Percentiles rank a stretch among this genome's conserved stretches.
phyloP scores from a whole-genome alignment of 2,888 invertebrate species.

The Silvanus unidentatus region DNA sequence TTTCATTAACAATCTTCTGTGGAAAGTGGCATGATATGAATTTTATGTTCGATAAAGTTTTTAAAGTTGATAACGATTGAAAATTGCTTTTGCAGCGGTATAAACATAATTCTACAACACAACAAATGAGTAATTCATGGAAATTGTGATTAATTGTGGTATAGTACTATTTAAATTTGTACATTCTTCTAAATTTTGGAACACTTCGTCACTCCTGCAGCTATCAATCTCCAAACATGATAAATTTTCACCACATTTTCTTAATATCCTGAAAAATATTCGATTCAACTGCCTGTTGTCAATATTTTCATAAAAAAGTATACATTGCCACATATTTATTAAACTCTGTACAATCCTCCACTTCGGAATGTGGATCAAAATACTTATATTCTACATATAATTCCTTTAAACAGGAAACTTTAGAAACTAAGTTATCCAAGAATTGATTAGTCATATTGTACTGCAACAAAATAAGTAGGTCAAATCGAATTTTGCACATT shows the following conservation, averaged over 20 bases:
- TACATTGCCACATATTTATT: slow-evolving; percentile 28
- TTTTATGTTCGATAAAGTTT: slow-evolving; percentile 23
- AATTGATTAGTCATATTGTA: slow-evolving; percentile 30
- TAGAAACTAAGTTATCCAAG: slow-evolving; percentile 31
- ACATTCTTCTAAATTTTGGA: slow-evolving; percentile 28
- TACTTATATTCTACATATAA: slow-evolving; percentile 29
- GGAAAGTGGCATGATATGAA: slow-evolving; percentile 30
- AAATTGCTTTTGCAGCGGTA: slow-evolving; percentile 32
- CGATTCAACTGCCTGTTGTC: neutral
- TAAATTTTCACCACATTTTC: slow-evolving; percentile 29
- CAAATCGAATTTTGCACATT: slow-evolving; percentile 1
- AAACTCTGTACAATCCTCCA: slow-evolving; percentile 27
- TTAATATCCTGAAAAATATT: slow-evolving; percentile 24
- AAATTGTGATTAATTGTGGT: no score
- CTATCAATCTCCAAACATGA: slow-evolving; percentile 28
- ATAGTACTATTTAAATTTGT: slow-evolving; percentile 28
- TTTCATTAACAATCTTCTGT: slow-evolving; percentile 26
- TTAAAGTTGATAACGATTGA: slow-evolving; percentile 23
- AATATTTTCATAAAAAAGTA: slow-evolving; percentile 18
- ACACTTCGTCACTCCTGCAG: slow-evolving; percentile 29
- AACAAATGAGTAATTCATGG: slow-evolving; percentile 4
- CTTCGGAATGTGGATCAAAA: slow-evolving; percentile 25
- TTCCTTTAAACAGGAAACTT: slow-evolving; percentile 27
- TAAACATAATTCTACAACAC: slow-evolving; percentile 26
- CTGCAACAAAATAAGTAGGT: slow-evolving; percentile 20